Percentiles rank a stretch among this genome's conserved stretches.
phyloP scores from a whole-genome alignment of 2,113 vertebrate genomes.

The Microtus ochrogaster region DNA sequence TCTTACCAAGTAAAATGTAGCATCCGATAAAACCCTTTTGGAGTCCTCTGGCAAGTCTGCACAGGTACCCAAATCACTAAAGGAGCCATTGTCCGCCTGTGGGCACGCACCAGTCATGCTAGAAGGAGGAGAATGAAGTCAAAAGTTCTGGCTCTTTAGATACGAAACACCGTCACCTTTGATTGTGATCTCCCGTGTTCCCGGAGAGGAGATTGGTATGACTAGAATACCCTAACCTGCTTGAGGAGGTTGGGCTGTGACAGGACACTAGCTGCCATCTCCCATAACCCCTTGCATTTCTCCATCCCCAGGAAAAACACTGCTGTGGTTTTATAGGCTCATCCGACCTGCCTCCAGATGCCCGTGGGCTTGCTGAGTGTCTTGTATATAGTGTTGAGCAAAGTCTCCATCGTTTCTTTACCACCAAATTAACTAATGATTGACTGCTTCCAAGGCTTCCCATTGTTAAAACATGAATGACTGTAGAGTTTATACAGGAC shows the following conservation, averaged over 20 bases:
- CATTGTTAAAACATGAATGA: neutral
- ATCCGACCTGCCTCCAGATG: neutral
- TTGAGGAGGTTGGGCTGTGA: neutral
- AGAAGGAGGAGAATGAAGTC: neutral
- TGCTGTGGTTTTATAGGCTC: neutral
- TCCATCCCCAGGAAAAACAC: neutral
- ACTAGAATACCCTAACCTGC: neutral
- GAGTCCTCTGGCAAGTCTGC: neutral
- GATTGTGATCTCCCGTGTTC: neutral
- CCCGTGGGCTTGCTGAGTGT: neutral
- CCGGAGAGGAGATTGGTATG: neutral
- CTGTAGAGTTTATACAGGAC: neutral
- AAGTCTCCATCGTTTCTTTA: conserved; percentile 2
- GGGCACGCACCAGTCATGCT: neutral
- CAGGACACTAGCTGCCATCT: neutral
- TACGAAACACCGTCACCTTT: neutral
- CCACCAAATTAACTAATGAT: neutral
- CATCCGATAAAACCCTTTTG: neutral
- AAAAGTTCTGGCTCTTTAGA: conserved; percentile 1
- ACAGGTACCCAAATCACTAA: neutral
- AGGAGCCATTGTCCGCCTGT: neutral
- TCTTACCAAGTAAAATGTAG: conserved; percentile 30
- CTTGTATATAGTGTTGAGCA: neutral
- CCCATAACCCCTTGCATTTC: neutral
- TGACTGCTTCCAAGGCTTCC: conserved; percentile 11